Evolutionary conservation across 2,113 vertebrate genomes (phyloP).

Genomic region (Anhinga rufa): DNA sequence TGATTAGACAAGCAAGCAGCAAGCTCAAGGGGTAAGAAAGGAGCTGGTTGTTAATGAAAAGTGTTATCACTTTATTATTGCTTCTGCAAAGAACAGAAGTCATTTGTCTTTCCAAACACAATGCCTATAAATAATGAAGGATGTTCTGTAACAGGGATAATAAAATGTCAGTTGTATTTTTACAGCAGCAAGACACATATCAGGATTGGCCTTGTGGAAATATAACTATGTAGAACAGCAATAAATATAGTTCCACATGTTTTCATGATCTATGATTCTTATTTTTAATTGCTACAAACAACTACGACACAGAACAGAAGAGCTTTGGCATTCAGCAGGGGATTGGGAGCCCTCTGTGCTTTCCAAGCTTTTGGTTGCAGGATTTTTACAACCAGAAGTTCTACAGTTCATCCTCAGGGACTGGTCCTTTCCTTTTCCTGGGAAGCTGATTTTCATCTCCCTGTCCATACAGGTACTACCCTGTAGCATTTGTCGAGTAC

Average conservation of each 20-base stretch:
- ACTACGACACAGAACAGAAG: neutral
- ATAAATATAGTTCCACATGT: constrained; percentile 40
- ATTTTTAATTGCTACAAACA: constrained; percentile 51
- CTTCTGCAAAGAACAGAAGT: constrained; percentile 41
- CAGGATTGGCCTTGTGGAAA: constrained; percentile 27
- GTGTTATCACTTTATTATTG: constrained; percentile 63
- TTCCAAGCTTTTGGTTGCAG: neutral
- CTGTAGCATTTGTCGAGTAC: neutral
- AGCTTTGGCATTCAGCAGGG: neutral
- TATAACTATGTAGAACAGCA: constrained; percentile 26
- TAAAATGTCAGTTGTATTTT: constrained; percentile 62
- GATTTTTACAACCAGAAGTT: neutral
- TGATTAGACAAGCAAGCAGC: neutral
- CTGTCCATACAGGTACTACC: neutral
- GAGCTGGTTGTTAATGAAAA: constrained; percentile 31
- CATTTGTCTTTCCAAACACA: constrained; percentile 59
- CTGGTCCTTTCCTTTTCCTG: neutral
- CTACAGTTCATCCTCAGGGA: neutral
- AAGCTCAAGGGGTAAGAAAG: neutral
- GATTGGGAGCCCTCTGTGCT: neutral
- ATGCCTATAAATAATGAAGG: constrained; percentile 63
- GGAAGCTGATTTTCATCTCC: neutral
- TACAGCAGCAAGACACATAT: constrained; percentile 2
- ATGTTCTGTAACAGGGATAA: constrained; percentile 60
- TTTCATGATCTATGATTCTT: constrained; percentile 25